These are phyloP conservation scores for Fregetta grallaria DNA, from an alignment of 2,113 vertebrate genomes.

Conservation along the genomic window DNA sequence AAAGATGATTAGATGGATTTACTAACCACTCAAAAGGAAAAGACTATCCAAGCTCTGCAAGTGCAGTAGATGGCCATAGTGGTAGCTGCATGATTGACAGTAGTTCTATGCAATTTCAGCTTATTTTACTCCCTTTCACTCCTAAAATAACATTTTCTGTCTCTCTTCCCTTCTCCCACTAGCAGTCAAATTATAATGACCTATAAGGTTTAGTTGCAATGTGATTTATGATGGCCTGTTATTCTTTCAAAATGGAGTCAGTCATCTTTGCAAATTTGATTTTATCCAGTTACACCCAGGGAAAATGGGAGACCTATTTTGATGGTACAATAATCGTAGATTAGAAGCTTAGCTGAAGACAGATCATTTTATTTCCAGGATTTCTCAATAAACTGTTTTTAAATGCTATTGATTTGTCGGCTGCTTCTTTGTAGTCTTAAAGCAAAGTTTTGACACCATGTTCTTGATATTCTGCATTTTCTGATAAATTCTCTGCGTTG, in stretches of 20 bases:
- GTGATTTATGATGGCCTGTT: neutral
- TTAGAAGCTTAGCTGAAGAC: neutral
- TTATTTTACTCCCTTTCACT: neutral
- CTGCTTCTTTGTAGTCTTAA: neutral
- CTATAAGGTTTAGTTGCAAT: neutral
- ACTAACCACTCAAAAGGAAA: neutral
- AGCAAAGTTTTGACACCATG: neutral
- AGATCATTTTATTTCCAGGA: neutral
- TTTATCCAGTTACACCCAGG: neutral
- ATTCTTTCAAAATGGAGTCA: neutral
- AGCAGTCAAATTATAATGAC: neutral
- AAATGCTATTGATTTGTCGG: neutral
- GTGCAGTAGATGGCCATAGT: neutral
- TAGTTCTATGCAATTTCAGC: neutral
- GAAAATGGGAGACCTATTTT: neutral
- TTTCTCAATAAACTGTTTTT: neutral
- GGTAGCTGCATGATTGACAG: neutral
- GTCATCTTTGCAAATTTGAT: neutral
- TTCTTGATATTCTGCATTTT: neutral
- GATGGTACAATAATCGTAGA: neutral
- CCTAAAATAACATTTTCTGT: neutral
- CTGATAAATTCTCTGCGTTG: neutral
- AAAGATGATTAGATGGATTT: neutral
- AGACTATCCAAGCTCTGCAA: neutral
- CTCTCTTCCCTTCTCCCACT: neutral